Conservation (phyloP, 2,797 vertebrate species). For the Falco biarmicus region DNA sequence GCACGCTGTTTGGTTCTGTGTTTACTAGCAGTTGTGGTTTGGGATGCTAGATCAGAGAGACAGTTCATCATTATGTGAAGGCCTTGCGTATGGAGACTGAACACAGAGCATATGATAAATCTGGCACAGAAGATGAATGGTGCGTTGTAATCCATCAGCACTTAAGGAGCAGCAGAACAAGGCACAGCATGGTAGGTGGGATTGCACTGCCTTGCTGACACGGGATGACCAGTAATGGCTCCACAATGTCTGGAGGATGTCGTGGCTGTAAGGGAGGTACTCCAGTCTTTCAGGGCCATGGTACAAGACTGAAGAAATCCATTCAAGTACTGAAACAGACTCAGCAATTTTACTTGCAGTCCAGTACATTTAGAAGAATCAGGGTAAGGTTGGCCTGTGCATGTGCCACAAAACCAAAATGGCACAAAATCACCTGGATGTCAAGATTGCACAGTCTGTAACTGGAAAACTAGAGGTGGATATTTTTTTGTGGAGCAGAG, state of each 20-base stretch:
- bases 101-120: neutral
- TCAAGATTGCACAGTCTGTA: neutral
- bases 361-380: neutral
- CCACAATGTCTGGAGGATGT: conserved; percentile 11
- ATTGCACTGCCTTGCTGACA: neutral
- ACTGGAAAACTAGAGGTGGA: neutral
- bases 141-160: neutral
- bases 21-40: conserved; percentile 14
- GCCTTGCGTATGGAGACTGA: neutral
- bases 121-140: neutral
- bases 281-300: neutral
- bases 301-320: neutral
- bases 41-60: conserved; percentile 1
- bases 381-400: neutral
- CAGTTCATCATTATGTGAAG: neutral
- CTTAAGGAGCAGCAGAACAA: neutral
- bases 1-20: neutral
- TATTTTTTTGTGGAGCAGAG: neutral
- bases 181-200: conserved; percentile 1
- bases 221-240: neutral
- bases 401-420: neutral
- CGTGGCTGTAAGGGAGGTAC: neutral
- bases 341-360: neutral
- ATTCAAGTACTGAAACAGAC: neutral
- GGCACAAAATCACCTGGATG: neutral